phyloP scores from a whole-genome alignment of 2,888 invertebrate species.

The Megalurothrips usitatus region DNA sequence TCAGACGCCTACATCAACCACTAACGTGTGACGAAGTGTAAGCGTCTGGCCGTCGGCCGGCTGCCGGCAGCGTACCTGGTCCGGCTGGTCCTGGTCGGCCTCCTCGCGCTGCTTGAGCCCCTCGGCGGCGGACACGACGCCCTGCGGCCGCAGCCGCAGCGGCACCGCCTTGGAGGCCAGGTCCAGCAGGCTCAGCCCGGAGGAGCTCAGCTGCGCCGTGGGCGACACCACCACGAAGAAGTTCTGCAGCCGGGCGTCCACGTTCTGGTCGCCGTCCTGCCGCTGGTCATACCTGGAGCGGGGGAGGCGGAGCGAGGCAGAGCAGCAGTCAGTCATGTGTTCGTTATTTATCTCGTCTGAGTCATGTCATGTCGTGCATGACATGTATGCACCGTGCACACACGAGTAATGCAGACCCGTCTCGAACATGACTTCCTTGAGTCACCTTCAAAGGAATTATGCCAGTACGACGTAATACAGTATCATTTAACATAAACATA shows the following conservation, averaged over 20 bases:
- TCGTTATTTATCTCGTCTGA: too few species aligned
- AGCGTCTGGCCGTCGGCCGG: background rate
- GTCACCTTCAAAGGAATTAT: too few species aligned
- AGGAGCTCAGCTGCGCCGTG: conserved; percentile 10
- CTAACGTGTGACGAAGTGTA: background rate
- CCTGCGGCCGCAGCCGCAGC: conserved; percentile 4
- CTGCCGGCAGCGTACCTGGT: conserved; percentile 35
- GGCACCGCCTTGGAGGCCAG: conserved; percentile 43
- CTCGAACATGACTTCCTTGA: too few species aligned
- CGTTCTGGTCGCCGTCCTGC: conserved; percentile 71
- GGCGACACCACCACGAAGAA: conserved; percentile 64
- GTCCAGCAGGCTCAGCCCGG: conserved; percentile 33
- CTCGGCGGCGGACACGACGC: conserved; percentile 16
- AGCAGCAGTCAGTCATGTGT: background rate
- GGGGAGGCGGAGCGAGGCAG: conserved; percentile 36
- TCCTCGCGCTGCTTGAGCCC: conserved; percentile 27
- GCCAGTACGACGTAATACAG: too few species aligned
- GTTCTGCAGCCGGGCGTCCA: conserved; percentile 69
- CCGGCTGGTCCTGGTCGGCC: conserved; percentile 39
- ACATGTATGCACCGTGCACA: too few species aligned
- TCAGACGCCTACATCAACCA: background rate
- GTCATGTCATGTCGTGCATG: too few species aligned
- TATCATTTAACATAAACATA: too few species aligned
- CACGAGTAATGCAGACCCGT: too few species aligned
- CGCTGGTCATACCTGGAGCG: conserved; percentile 60